These are phyloP conservation scores for Pseudomyrmex dendroicus DNA, from an alignment of 1,140 invertebrate genomes.

Conservation along the genomic window DNA sequence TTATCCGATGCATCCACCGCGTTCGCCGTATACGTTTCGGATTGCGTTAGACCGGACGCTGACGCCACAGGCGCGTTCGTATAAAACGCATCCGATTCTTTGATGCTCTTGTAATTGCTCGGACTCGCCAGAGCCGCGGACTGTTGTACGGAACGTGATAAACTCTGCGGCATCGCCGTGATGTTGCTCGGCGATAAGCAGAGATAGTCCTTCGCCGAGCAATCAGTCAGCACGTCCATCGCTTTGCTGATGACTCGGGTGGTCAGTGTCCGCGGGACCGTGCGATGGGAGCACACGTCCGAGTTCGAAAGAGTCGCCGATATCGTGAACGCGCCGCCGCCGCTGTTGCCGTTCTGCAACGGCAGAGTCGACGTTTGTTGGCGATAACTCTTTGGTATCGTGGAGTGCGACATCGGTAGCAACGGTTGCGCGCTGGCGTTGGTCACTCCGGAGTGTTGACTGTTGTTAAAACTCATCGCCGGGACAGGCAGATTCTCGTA, in stretches of 20 bases:
- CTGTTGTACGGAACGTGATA: slow-evolving; percentile 67
- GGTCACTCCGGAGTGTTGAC: slow-evolving; percentile 13
- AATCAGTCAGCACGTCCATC: slow-evolving; percentile 63
- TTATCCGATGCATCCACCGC: slow-evolving; percentile 12
- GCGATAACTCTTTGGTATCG: slow-evolving; percentile 77
- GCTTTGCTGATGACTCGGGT: slow-evolving; percentile 44
- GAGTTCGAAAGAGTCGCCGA: slow-evolving; percentile 81
- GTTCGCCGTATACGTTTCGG: slow-evolving; percentile 28
- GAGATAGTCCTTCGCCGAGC: slow-evolving; percentile 56
- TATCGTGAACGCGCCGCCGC: slow-evolving; percentile 80
- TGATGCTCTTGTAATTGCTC: slow-evolving; percentile 65
- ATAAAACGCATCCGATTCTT: slow-evolving; percentile 51
- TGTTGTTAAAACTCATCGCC: slow-evolving; percentile 51
- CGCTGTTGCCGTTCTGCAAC: slow-evolving; percentile 72
- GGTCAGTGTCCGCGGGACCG: slow-evolving; percentile 83
- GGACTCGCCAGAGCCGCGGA: slow-evolving; percentile 71
- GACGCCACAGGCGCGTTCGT: slow-evolving; percentile 59
- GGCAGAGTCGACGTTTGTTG: slow-evolving; percentile 80
- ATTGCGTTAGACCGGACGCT: slow-evolving; percentile 47
- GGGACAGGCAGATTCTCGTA: slow-evolving; percentile 81
- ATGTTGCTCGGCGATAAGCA: slow-evolving; percentile 71
- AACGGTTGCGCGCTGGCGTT: slow-evolving; percentile 58
- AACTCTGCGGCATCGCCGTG: slow-evolving; percentile 6
- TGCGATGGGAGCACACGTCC: slow-evolving; percentile 80
- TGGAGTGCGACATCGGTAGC: slow-evolving; percentile 72